A percentile compares a stretch with the other conserved stretches of the same genome.
Conservation (phyloP, 2,113 vertebrate genomes). For the Ornithorhynchus anatinus region DNA sequence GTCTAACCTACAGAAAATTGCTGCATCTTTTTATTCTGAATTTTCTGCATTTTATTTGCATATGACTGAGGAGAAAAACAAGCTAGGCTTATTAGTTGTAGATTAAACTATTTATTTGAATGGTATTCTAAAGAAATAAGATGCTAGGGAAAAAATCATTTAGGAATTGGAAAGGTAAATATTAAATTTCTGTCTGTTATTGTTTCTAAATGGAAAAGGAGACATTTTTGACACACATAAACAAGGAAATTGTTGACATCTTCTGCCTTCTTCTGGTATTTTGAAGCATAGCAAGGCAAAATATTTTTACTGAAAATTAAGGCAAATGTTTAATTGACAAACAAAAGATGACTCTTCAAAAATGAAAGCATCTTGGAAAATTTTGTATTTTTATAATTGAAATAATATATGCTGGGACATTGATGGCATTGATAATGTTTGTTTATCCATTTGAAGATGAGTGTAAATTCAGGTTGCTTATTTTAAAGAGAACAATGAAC, state of each 20-base stretch:
- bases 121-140: neutral
- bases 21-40: too few relatives aligned
- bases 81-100: neutral
- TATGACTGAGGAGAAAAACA: neutral
- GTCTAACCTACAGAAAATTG: too few relatives aligned
- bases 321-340: neutral
- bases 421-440: neutral
- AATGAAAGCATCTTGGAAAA: neutral
- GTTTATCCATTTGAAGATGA: neutral
- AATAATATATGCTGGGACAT: neutral
- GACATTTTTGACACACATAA: neutral
- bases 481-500: too few relatives aligned
- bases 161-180: neutral
- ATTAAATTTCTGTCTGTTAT: neutral
- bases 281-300: slow-evolving; percentile 43
- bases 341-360: neutral
- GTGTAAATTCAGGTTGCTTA: neutral
- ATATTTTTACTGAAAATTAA: neutral
- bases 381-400: neutral
- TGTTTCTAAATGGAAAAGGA: neutral
- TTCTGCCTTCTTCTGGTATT: slow-evolving; percentile 68
- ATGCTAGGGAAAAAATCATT: neutral
- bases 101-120: neutral
- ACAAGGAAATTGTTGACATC: slow-evolving; percentile 36
- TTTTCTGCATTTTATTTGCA: neutral